These are phyloP conservation scores for Baronia brevicornis DNA, from an alignment of 2,888 invertebrate species.

Conservation along the genomic window DNA sequence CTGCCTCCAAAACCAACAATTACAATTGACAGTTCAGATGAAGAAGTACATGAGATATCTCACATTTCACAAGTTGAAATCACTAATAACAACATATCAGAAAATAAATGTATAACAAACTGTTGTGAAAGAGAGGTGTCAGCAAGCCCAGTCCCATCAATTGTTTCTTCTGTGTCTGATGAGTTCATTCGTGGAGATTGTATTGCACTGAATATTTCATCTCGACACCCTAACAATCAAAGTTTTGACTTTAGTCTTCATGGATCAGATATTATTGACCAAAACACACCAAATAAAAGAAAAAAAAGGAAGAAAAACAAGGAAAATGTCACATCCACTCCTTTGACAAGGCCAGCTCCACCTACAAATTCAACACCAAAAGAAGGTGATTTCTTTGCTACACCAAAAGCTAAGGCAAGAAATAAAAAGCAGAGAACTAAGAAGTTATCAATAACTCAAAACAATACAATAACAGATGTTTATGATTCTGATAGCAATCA, in stretches of 20 bases:
- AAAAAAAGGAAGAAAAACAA: conserved; percentile 60
- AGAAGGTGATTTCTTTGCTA: conserved; percentile 57
- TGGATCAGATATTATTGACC: conserved; percentile 56
- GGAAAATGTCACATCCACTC: conserved; percentile 44
- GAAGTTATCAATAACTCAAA: conserved; percentile 50
- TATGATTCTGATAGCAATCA: conserved; percentile 77
- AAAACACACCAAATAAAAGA: conserved; percentile 50
- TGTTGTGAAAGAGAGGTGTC: conserved; percentile 40
- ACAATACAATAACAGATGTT: conserved; percentile 61
- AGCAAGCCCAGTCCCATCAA: conserved; percentile 64
- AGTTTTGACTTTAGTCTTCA: conserved; percentile 69
- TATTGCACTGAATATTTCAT: conserved; percentile 66
- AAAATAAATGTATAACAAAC: conserved; percentile 9
- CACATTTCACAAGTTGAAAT: conserved; percentile 5
- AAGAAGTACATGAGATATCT: conserved; percentile 39
- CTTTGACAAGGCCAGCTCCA: conserved; percentile 25
- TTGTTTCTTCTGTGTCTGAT: conserved; percentile 67
- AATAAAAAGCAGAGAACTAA: conserved; percentile 56
- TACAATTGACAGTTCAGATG: conserved; percentile 68
- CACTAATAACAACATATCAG: conserved; percentile 25
- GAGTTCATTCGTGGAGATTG: conserved; percentile 68
- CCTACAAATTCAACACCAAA: conserved; percentile 23
- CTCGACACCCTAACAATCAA: conserved; percentile 44
- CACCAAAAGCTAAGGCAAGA: conserved; percentile 65
- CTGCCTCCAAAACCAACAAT: conserved; percentile 64